Evolutionary conservation across 1,140 invertebrate species (phyloP).

Genomic region (Diachasmimorpha longicaudata): DNA sequence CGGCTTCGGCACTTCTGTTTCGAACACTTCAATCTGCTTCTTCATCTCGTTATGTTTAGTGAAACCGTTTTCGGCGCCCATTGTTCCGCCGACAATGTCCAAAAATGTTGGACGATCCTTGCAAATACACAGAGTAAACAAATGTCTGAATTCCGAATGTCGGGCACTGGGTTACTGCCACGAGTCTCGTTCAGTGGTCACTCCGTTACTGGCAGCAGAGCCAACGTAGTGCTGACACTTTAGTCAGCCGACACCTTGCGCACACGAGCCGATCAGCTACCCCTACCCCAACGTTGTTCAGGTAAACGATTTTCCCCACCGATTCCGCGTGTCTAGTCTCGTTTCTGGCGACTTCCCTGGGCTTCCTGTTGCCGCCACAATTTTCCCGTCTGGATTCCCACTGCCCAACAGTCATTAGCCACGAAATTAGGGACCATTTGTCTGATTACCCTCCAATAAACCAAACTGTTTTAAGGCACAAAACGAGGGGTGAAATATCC

Average conservation of each 20-base stretch:
- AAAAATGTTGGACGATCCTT: not conserved
- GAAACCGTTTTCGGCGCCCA: conserved; percentile 38
- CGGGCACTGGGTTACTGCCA: not conserved
- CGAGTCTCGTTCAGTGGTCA: conserved; percentile 29
- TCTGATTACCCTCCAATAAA: too few species aligned
- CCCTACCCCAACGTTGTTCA: conserved; percentile 24
- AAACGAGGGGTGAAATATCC: too few species aligned
- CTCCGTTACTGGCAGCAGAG: conserved; percentile 40
- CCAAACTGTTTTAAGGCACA: too few species aligned
- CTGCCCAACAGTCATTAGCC: not conserved
- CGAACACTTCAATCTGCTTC: conserved; percentile 34
- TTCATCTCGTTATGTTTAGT: conserved; percentile 34
- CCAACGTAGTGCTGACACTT: conserved; percentile 40
- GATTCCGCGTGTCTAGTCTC: conserved; percentile 8
- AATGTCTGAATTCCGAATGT: not conserved
- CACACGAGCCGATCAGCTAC: conserved; percentile 36
- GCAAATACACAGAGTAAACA: not conserved
- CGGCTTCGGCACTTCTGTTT: conserved; percentile 33
- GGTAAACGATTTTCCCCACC: conserved; percentile 10
- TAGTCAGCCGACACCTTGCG: conserved; percentile 39
- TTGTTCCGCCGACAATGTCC: conserved; percentile 6
- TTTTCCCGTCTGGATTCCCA: not conserved
- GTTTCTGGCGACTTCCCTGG: not conserved
- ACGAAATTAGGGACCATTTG: too few species aligned
- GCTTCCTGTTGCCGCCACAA: not conserved